Evolutionary conservation across 2,888 invertebrate genomes (phyloP), one percentile per base, ranked within the genome.

Genomic region (Oscheius myriophilus): DNA sequence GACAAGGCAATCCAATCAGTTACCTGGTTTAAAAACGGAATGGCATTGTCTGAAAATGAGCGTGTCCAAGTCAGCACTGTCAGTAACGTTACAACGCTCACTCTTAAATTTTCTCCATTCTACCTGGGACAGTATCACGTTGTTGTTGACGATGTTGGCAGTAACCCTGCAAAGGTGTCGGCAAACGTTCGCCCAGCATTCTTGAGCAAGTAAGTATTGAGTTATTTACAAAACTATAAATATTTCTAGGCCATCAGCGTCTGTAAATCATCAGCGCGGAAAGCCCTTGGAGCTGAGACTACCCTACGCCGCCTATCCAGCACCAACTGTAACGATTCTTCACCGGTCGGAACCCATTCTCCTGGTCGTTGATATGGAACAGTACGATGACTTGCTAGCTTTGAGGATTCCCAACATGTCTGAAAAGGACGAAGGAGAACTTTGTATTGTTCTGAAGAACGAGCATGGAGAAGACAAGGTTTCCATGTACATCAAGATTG

Each of bases 21-120:
- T 3, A 67, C 61, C 16, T 80, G 80, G 80, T 80, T 77, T 70
- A 70, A 70, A 51, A 78, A 75, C 45, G 80, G 77, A 14, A 75
- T 80, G 75, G 66, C 72, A n/a, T 33, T 78, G 18, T 18, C 59
- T 0, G n/a, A 61, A 12, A 69, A 72, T 18, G 80, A 76, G 1
- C 64, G 72, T 23, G 54, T 75, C 16, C 23, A 53, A 0, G 67
- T 77, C 18, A 43, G 55, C 12, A 68, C 51, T 1, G 21, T 55
- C 12, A 68, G 45, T 7, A 65, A 68, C 2, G 65, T 61, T 18
- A 63, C 79, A n/a, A 66, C 65, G 0, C 58, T 79, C 16, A 67
- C 62, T n/a, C 58, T 79, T 0, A 66, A 70, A n/a, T 79, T 79
- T 63, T 55, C 71, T n/a, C 69, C 72, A 1, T 72, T 73, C 67